Percentiles rank a stretch among this genome's conserved stretches.
Evolutionary conservation across 30 jellyfish, hydroid and myxozoan genomes (phyloP).

Genomic region (Phacellophora camtschatica): DNA sequence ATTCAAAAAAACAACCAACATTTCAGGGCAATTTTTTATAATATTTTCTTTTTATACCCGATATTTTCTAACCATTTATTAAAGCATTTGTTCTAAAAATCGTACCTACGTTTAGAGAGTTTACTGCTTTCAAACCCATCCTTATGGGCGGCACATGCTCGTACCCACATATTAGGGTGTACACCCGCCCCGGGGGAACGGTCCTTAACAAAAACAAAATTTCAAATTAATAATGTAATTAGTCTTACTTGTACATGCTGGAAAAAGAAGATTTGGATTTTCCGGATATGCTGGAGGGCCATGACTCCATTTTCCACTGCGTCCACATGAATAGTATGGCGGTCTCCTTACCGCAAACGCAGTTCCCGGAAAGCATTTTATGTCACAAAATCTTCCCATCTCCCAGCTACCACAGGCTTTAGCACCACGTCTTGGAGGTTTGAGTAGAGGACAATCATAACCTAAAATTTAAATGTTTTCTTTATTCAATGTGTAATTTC

Average conservation of each 20-base stretch:
- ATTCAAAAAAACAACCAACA: no score
- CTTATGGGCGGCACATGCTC: no score
- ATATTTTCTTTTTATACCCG: no score
- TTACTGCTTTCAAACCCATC: no score
- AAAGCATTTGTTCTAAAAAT: no score
- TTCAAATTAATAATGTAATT: no score
- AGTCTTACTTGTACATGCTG: conserved; percentile 81
- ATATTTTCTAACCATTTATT: no score
- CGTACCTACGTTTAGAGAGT: no score
- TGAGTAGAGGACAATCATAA: conserved; percentile 67
- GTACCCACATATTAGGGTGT: no score
- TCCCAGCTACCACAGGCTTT: conserved; percentile 90
- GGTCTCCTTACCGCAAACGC: conserved; percentile 61
- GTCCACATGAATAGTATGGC: conserved; percentile 89
- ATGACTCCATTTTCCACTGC: conserved; percentile 89
- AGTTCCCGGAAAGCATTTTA: conserved; percentile 46
- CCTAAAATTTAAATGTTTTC: conserved; percentile 26
- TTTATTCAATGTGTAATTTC: background rate
- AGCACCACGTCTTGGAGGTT: conserved; percentile 68
- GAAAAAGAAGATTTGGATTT: conserved; percentile 72
- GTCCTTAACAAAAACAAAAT: no score
- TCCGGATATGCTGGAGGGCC: conserved; percentile 95
- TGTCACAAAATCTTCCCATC: conserved; percentile 82
- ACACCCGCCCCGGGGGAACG: no score
- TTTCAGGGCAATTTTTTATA: no score